Conservation (phyloP, 2,888 invertebrate genomes). For the Pristionchus entomophagus region DNA sequence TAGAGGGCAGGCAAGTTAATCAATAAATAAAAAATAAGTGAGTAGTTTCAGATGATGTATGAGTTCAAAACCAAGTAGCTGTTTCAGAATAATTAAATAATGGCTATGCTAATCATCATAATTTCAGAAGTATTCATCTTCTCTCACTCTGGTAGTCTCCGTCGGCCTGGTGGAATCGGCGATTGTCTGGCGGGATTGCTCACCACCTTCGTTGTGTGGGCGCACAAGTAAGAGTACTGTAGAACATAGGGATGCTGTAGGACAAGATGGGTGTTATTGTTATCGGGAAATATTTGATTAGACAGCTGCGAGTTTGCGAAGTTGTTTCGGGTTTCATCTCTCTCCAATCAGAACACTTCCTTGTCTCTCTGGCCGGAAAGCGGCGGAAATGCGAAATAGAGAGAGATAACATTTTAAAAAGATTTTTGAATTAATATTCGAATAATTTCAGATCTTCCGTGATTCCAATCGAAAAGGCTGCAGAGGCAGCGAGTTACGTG, state of each 20-base stretch:
- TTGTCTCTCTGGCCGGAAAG: no score
- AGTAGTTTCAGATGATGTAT: no score
- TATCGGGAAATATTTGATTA: not conserved
- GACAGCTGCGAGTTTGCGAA: no score
- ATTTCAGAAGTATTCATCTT: not conserved
- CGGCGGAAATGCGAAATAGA: no score
- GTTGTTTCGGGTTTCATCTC: no score
- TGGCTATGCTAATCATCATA: not conserved
- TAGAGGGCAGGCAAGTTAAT: no score
- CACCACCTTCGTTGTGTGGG: conserved; percentile 83
- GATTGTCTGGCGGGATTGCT: conserved; percentile 91
- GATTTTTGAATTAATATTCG: no score
- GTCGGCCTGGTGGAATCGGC: conserved; percentile 97
- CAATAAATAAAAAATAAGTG: no score
- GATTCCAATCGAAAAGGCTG: not conserved
- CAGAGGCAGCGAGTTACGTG: conserved; percentile 29
- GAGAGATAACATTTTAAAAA: no score
- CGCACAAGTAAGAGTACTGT: conserved; percentile 53
- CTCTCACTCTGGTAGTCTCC: conserved; percentile 80
- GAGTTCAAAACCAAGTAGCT: not conserved
- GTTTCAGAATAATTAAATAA: not conserved
- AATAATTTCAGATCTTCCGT: not conserved
- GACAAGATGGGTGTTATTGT: no score
- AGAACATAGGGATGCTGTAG: not conserved
- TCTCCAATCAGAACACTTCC: no score